phyloP scores from a whole-genome alignment of 1,140 invertebrate genomes.

The Macrostomum lignano region DNA sequence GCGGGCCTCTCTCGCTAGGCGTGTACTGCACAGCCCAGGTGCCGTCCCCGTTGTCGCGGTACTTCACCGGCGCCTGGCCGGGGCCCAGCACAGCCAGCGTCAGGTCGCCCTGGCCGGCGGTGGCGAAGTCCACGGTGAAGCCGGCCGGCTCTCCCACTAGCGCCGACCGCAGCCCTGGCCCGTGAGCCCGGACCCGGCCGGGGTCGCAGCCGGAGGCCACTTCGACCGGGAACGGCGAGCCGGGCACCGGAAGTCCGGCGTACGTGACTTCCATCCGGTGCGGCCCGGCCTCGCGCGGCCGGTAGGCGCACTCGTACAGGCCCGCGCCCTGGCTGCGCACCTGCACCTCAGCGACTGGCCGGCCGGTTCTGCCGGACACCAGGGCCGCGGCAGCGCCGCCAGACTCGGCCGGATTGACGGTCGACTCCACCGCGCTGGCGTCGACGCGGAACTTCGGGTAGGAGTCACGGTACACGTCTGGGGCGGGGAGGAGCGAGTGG shows the following conservation, averaged over 20 bases:
- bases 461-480: slow-evolving; percentile 42
- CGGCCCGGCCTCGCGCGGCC: slow-evolving; percentile 57
- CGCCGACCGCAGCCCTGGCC: slow-evolving; percentile 39
- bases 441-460: slow-evolving; percentile 46
- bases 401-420: slow-evolving; percentile 33
- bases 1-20: slow-evolving; percentile 43
- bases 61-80: slow-evolving; percentile 7
- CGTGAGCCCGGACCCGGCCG: slow-evolving; percentile 28
- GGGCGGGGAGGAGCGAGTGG: too few relatives aligned
- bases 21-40: slow-evolving; percentile 48
- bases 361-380: slow-evolving; percentile 42
- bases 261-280: slow-evolving; percentile 4
- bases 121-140: slow-evolving; percentile 46
- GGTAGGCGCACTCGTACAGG: too few relatives aligned
- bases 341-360: too few relatives aligned
- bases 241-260: slow-evolving; percentile 37
- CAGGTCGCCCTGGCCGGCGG: slow-evolving; percentile 10
- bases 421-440: slow-evolving; percentile 35
- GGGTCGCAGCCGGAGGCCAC: slow-evolving; percentile 22
- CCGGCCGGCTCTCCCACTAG: slow-evolving; percentile 39
- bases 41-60: slow-evolving; percentile 31
- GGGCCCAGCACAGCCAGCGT: slow-evolving; percentile 3
- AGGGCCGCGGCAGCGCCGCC: slow-evolving; percentile 43
- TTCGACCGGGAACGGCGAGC: slow-evolving; percentile 47
- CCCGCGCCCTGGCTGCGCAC: too few relatives aligned